Evolutionary conservation across 2,113 vertebrate species (phyloP).

Genomic region (Dipodomys stephensi): DNA sequence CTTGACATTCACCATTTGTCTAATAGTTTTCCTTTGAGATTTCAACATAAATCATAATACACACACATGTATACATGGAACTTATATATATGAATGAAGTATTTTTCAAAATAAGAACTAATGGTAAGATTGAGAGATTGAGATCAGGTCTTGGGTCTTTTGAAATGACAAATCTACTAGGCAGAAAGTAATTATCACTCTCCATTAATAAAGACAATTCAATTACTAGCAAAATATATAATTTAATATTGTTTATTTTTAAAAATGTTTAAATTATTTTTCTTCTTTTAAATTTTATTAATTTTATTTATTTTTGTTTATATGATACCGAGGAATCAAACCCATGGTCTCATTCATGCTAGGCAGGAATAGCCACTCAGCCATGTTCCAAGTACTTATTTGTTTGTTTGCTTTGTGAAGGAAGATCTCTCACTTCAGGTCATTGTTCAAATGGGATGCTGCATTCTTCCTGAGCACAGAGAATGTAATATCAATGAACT

Average conservation of each 20-base stretch:
- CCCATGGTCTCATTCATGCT: too few species aligned
- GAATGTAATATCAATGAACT: not conserved
- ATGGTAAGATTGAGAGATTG: not conserved
- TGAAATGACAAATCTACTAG: not conserved
- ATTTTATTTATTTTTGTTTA: too few species aligned
- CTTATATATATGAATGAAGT: not conserved
- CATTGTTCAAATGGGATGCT: not conserved
- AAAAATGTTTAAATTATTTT: too few species aligned
- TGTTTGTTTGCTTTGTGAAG: not conserved
- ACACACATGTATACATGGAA: not conserved
- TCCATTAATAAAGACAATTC: constrained; percentile 9
- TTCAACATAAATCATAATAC: constrained; percentile 72
- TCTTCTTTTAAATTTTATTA: too few species aligned
- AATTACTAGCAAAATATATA: not conserved
- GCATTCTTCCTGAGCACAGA: not conserved
- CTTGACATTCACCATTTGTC: constrained; percentile 78
- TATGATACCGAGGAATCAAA: too few species aligned
- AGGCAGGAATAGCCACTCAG: too few species aligned
- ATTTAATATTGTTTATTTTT: not conserved
- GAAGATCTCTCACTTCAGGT: not conserved
- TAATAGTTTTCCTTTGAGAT: constrained; percentile 79
- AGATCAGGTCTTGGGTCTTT: not conserved
- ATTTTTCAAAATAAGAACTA: constrained; percentile 40
- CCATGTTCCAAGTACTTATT: not conserved
- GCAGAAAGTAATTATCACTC: constrained; percentile 65